phyloP scores from a whole-genome alignment of 2,888 invertebrate species.

The Ctena decussata region DNA sequence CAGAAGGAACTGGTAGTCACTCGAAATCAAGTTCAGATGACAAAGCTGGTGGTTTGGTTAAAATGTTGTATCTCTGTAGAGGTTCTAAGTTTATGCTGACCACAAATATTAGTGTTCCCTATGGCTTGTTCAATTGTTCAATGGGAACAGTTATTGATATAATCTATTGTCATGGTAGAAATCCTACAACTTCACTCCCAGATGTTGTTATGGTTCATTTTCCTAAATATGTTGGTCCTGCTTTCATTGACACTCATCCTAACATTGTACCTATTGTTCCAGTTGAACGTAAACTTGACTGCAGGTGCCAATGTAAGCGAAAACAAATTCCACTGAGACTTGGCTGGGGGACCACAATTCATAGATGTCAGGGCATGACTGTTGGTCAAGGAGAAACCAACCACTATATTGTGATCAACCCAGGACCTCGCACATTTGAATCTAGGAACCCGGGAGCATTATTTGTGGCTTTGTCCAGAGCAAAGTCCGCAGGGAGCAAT shows the following conservation, averaged over 20 bases:
- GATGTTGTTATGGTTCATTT: conserved; percentile 67
- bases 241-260: conserved; percentile 46
- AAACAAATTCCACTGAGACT: conserved; percentile 60
- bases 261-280: conserved; percentile 64
- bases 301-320: conserved; percentile 53
- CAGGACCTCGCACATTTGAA: conserved; percentile 55
- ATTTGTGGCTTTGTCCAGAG: conserved; percentile 66
- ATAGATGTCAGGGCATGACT: conserved; percentile 71
- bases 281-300: conserved; percentile 57
- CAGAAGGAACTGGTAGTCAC: conserved; percentile 10
- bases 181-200: conserved; percentile 26
- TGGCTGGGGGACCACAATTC: conserved; percentile 67
- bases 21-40: conserved; percentile 18
- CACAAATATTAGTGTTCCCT: not conserved
- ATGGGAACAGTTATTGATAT: conserved; percentile 30
- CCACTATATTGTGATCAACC: conserved; percentile 62
- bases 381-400: conserved; percentile 60
- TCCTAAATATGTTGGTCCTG: conserved; percentile 63
- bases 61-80: conserved; percentile 9
- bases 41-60: conserved; percentile 28
- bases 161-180: conserved; percentile 13
- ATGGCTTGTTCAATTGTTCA: conserved; percentile 41
- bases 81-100: conserved; percentile 56
- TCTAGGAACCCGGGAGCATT: conserved; percentile 57
- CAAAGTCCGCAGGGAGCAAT: conserved; percentile 58